Percentiles rank a stretch among this genome's conserved stretches.
phyloP scores from a whole-genome alignment of 2,113 vertebrate genomes.

The Rhea americana region DNA sequence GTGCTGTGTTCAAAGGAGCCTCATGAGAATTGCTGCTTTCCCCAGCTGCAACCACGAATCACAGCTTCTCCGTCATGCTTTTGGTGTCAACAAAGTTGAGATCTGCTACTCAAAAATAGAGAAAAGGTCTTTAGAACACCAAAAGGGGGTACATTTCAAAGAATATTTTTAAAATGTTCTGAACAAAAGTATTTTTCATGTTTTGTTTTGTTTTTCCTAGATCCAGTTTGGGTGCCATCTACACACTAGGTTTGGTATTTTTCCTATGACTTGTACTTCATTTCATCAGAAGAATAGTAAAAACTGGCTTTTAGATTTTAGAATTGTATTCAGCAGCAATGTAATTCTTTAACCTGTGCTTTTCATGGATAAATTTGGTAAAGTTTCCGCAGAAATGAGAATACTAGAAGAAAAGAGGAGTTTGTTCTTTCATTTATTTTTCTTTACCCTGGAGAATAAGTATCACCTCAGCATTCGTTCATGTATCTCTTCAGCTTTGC shows the following conservation, averaged over 20 bases:
- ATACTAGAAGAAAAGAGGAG: background rate
- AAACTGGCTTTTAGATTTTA: background rate
- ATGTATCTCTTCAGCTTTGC: background rate
- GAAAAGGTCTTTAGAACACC: background rate
- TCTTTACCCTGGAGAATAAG: background rate
- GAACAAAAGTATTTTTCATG: background rate
- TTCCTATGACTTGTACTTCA: background rate
- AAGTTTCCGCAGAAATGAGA: background rate
- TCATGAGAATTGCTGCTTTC: background rate
- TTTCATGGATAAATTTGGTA: background rate
- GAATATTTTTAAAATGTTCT: background rate
- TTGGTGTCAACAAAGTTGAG: background rate
- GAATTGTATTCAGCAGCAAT: background rate
- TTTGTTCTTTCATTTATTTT: background rate
- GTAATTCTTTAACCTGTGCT: background rate
- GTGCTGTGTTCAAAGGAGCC: background rate
- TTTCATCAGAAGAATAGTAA: background rate
- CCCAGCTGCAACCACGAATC: background rate
- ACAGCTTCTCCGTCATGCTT: background rate
- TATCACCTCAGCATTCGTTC: background rate
- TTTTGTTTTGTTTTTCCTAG: background rate
- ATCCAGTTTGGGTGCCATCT: background rate
- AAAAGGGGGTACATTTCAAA: background rate
- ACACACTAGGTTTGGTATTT: background rate
- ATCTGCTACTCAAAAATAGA: background rate